Evolutionary conservation across 2,113 vertebrate genomes (phyloP).

Genomic region (Merops nubicus): DNA sequence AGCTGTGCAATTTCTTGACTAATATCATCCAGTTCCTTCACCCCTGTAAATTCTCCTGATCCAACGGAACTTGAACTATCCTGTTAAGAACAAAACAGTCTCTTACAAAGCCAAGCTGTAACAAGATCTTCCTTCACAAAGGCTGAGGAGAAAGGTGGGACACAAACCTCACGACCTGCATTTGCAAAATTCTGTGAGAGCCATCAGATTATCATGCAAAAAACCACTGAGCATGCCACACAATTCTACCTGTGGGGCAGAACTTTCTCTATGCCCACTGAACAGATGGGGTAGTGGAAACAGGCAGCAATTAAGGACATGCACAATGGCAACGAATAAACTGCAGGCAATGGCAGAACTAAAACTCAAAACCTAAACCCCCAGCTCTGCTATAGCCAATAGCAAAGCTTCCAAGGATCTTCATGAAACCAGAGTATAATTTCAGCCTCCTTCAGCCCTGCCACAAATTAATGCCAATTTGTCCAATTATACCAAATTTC

Average conservation of each 20-base stretch:
- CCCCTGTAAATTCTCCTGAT: constrained; percentile 93
- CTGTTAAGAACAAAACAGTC: constrained; percentile 70
- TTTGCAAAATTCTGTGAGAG: background rate
- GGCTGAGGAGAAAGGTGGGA: background rate
- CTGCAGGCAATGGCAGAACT: background rate
- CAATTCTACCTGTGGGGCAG: background rate
- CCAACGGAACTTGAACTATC: constrained; percentile 91
- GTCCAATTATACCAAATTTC: background rate
- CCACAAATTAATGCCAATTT: background rate
- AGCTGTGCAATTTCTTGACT: constrained; percentile 95
- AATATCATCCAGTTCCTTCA: constrained; percentile 96
- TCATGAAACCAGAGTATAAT: background rate
- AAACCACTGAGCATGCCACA: background rate
- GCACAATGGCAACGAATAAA: background rate
- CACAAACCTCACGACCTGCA: background rate
- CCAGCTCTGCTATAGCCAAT: background rate
- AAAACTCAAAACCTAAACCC: background rate
- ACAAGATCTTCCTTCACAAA: background rate
- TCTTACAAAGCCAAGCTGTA: background rate
- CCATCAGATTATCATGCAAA: background rate
- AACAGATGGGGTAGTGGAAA: background rate
- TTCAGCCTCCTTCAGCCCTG: background rate
- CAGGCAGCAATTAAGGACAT: background rate
- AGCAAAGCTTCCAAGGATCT: background rate
- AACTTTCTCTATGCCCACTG: background rate